Evolutionary conservation across 2,888 invertebrate species (phyloP).

Genomic region (Reticulitermes lucifugus): DNA sequence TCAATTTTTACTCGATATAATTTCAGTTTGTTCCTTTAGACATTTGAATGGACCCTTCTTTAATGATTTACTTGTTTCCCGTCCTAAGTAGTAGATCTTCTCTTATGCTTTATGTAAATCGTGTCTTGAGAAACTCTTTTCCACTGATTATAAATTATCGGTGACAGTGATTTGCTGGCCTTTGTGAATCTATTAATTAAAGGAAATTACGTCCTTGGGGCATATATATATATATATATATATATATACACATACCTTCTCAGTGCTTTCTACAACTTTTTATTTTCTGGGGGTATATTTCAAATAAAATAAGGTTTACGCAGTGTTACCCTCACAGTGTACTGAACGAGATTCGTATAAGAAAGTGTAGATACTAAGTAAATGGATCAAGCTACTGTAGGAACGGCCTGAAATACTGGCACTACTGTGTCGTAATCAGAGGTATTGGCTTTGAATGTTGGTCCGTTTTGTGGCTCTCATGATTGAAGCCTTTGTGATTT

Average conservation of each 20-base stretch:
- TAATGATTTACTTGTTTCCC: conserved; percentile 18
- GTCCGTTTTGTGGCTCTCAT: too few species aligned
- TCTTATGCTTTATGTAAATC: too few species aligned
- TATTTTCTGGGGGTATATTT: background rate
- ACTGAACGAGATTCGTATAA: too few species aligned
- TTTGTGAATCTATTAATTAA: conserved; percentile 36
- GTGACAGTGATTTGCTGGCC: conserved; percentile 31
- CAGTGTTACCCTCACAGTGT: too few species aligned
- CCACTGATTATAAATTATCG: conserved; percentile 30
- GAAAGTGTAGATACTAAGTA: too few species aligned
- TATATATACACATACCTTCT: background rate
- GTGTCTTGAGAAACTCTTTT: background rate
- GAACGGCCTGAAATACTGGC: too few species aligned
- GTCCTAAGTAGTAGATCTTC: background rate
- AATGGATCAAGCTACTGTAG: too few species aligned
- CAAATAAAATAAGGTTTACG: too few species aligned
- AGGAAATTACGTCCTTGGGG: background rate
- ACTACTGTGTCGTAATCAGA: too few species aligned
- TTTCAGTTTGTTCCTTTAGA: background rate
- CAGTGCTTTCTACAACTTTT: background rate
- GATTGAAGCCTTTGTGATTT: too few species aligned
- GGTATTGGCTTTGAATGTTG: too few species aligned
- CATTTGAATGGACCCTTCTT: conserved; percentile 23
- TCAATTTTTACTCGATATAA: conserved; percentile 9
- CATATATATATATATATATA: background rate